Conservation (phyloP, 2,113 vertebrate genomes). For the Microcebus griseorufus region DNA sequence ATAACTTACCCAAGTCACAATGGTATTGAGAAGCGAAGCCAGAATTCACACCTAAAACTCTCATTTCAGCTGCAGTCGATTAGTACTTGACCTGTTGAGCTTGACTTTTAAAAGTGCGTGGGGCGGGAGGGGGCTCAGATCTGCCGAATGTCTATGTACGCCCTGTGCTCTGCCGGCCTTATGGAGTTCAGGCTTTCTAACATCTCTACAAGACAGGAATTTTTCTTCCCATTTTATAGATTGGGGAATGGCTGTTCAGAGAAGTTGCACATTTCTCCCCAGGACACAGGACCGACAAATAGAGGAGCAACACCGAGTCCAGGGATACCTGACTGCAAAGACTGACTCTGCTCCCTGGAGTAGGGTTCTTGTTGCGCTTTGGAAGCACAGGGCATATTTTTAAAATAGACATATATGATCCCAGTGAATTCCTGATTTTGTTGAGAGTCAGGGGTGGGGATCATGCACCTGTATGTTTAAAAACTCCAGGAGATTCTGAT, state of each 20-base stretch:
- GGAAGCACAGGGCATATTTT: background rate
- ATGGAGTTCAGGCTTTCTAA: background rate
- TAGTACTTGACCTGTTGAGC: background rate
- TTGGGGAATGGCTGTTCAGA: background rate
- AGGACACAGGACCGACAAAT: background rate
- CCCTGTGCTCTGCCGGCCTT: background rate
- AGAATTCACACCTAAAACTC: background rate
- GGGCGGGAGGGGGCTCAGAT: rapidly evolving
- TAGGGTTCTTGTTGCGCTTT: background rate
- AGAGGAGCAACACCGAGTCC: background rate
- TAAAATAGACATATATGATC: background rate
- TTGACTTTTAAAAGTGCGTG: background rate
- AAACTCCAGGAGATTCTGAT: background rate
- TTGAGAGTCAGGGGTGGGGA: background rate
- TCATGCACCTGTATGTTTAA: background rate
- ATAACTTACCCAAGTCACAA: background rate
- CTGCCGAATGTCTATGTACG: background rate
- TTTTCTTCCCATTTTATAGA: background rate
- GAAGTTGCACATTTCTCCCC: background rate
- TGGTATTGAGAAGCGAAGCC: background rate
- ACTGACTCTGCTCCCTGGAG: background rate
- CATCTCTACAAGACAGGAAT: background rate
- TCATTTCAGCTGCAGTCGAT: background rate
- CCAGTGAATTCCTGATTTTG: background rate
- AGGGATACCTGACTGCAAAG: background rate